Percentiles rank a stretch among this genome's conserved stretches.
Evolutionary conservation across 2,888 invertebrate species (phyloP).

Genomic region (Rotaria socialis): DNA sequence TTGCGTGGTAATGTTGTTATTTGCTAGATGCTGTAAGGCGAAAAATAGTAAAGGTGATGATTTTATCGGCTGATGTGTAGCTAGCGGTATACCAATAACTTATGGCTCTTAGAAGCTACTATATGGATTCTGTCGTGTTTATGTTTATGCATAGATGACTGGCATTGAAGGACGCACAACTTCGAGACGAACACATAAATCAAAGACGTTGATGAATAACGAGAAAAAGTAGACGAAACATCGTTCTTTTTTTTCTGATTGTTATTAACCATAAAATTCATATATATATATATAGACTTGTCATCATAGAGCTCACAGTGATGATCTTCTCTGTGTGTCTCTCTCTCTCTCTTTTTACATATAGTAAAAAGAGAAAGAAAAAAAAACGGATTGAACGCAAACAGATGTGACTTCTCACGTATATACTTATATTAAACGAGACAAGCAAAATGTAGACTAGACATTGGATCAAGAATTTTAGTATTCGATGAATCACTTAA

Average conservation of each 20-base stretch:
- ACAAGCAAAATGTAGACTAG: background rate
- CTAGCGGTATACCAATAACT: background rate
- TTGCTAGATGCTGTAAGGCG: background rate
- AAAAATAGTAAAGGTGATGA: background rate
- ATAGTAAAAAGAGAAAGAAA: background rate
- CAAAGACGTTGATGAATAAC: background rate
- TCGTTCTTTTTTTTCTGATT: background rate
- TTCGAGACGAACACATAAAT: background rate
- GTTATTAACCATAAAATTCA: background rate
- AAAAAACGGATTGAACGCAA: background rate
- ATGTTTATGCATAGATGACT: background rate
- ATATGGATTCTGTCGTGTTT: background rate
- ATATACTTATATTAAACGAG: background rate
- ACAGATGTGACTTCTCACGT: slow-evolving; percentile 8
- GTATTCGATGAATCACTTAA: background rate
- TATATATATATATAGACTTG: background rate
- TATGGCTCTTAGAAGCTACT: background rate
- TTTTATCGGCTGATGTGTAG: background rate
- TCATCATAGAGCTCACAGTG: background rate
- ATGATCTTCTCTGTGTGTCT: background rate
- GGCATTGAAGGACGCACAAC: background rate
- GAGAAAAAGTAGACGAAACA: background rate
- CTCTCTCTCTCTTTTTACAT: background rate
- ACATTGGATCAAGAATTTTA: background rate
- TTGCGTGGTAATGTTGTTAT: background rate